A percentile compares a stretch with the other conserved stretches of the same genome.
phyloP scores from a whole-genome alignment of 2,888 invertebrate species.

The Protonemura montana region DNA sequence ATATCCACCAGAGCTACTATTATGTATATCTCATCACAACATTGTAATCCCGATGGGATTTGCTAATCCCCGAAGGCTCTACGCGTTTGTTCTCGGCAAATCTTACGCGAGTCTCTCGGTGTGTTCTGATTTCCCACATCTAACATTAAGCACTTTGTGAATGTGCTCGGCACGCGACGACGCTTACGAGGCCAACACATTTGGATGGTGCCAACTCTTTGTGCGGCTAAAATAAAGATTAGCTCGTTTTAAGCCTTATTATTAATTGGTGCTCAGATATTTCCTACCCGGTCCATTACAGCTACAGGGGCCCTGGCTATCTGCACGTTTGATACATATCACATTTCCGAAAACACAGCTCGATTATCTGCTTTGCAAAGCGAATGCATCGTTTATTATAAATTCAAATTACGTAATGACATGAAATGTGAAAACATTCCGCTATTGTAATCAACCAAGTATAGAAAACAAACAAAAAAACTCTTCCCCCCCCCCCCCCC shows the following conservation, averaged over 20 bases:
- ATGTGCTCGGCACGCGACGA: constrained; percentile 27
- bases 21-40: constrained; percentile 43
- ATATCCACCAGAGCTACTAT: constrained; percentile 13
- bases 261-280: neutral
- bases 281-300: neutral
- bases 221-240: neutral
- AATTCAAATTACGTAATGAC: neutral
- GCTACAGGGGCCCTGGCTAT: neutral
- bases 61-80: constrained; percentile 41
- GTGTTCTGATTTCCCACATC: constrained; percentile 43
- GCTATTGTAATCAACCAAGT: neutral
- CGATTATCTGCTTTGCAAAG: neutral
- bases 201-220: neutral
- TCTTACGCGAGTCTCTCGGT: constrained; percentile 31
- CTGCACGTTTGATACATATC: neutral
- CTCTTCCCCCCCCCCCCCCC: too few species aligned
- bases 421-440: neutral
- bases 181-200: neutral
- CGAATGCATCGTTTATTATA: neutral
- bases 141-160: constrained; percentile 30
- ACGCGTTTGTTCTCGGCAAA: constrained; percentile 42
- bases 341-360: neutral
- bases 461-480: neutral
- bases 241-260: neutral
- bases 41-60: constrained; percentile 42